phyloP scores from a whole-genome alignment of 2,113 vertebrate genomes.

The Pomatorhinus ruficollis region DNA sequence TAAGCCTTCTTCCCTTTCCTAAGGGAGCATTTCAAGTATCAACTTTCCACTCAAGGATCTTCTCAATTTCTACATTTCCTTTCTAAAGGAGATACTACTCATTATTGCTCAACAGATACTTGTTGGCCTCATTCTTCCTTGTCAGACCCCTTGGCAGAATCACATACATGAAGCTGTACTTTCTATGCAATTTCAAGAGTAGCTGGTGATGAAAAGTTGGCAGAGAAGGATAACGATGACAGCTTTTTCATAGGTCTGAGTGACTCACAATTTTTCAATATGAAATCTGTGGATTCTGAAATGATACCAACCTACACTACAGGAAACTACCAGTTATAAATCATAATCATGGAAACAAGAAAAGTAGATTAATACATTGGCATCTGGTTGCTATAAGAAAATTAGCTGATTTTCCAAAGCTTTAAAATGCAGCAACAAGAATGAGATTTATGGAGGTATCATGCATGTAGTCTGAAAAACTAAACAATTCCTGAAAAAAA shows the following conservation, averaged over 20 bases:
- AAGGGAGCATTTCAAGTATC: not conserved
- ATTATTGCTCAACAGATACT: not conserved
- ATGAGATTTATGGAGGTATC: not conserved
- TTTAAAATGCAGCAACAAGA: not conserved
- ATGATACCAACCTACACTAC: not conserved
- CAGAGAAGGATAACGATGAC: not conserved
- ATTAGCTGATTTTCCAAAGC: not conserved
- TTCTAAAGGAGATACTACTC: not conserved
- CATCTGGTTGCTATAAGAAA: not conserved
- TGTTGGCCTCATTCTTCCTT: not conserved
- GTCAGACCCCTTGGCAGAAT: not conserved
- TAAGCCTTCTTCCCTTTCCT: not conserved
- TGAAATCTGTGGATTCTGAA: not conserved
- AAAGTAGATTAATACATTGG: not conserved
- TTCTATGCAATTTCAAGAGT: not conserved
- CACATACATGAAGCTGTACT: not conserved
- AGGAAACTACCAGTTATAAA: not conserved
- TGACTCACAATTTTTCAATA: not conserved
- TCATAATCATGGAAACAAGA: not conserved
- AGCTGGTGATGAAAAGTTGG: not conserved
- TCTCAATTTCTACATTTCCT: not conserved
- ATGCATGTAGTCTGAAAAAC: not conserved
- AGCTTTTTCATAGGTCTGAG: not conserved
- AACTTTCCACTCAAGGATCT: not conserved
- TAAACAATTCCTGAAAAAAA: not conserved